Evolutionary conservation across 1,140 invertebrate genomes (phyloP).

Genomic region (Thaumatotibia leucotreta): DNA sequence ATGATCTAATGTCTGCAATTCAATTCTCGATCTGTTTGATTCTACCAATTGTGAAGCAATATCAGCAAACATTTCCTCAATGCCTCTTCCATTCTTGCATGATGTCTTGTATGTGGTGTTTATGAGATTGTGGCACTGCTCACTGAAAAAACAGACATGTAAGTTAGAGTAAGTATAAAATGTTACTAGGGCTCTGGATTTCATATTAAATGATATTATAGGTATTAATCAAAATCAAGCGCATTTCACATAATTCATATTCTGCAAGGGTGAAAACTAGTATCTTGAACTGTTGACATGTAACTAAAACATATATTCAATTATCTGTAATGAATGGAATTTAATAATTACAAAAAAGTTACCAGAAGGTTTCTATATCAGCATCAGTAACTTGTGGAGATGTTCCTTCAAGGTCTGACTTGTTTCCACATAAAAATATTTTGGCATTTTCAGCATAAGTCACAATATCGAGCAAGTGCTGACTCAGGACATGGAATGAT

Average conservation of each 20-base stretch:
- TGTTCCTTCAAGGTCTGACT: slow-evolving; percentile 86
- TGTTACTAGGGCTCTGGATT: no score
- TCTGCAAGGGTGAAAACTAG: no score
- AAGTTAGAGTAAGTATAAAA: background rate
- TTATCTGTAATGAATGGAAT: no score
- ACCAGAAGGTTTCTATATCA: slow-evolving; percentile 95
- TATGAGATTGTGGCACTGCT: slow-evolving; percentile 94
- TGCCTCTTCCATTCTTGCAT: slow-evolving; percentile 91
- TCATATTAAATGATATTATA: no score
- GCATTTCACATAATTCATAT: no score
- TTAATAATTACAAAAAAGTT: slow-evolving; percentile 40
- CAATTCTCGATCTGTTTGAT: slow-evolving; percentile 87
- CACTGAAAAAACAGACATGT: slow-evolving; percentile 77
- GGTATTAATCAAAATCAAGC: no score
- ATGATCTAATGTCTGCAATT: slow-evolving; percentile 86
- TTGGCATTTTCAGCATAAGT: slow-evolving; percentile 95
- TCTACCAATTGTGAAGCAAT: slow-evolving; percentile 88
- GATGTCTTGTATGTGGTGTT: slow-evolving; percentile 93
- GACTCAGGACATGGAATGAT: slow-evolving; percentile 93
- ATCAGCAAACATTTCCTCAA: slow-evolving; percentile 94
- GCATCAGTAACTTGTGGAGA: slow-evolving; percentile 88
- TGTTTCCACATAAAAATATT: slow-evolving; percentile 95
- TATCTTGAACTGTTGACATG: no score
- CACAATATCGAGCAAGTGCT: slow-evolving; percentile 93
- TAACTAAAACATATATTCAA: no score